A percentile compares a stretch with the other conserved stretches of the same genome.
Conservation (phyloP, 2,888 invertebrate genomes). For the Thymelicus acteon region DNA sequence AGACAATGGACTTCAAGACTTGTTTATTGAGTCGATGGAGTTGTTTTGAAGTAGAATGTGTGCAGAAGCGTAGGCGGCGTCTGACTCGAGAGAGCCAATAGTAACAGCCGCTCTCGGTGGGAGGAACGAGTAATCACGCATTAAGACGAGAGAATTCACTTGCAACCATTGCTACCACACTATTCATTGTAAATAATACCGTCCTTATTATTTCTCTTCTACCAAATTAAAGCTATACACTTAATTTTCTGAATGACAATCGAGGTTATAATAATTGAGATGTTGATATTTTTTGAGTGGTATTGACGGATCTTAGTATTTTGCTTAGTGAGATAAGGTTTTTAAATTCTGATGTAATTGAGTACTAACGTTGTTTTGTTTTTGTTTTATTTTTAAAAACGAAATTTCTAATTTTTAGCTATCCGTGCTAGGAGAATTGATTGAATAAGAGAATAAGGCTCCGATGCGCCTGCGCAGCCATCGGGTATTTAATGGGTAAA, state of each 20-base stretch:
- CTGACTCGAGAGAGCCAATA: slow-evolving; percentile 71
- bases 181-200: slow-evolving; percentile 51
- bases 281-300: slow-evolving; percentile 46
- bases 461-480: too few species aligned
- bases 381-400: background rate
- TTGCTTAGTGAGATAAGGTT: slow-evolving; percentile 11
- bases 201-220: slow-evolving; percentile 44
- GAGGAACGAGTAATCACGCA: slow-evolving; percentile 79
- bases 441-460: too few species aligned
- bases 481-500: too few species aligned
- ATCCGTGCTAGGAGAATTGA: too few species aligned
- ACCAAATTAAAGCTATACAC: slow-evolving; percentile 44
- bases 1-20: slow-evolving; percentile 81
- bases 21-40: slow-evolving; percentile 82
- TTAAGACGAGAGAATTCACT: slow-evolving; percentile 69
- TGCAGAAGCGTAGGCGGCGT: slow-evolving; percentile 80
- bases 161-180: slow-evolving; percentile 54
- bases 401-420: too few species aligned
- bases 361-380: background rate
- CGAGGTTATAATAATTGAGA: slow-evolving; percentile 53
- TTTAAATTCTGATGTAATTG: slow-evolving; percentile 3
- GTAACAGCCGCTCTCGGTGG: slow-evolving; percentile 69
- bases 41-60: slow-evolving; percentile 78
- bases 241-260: slow-evolving; percentile 52
- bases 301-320: slow-evolving; percentile 28